Percentiles rank a stretch among this genome's conserved stretches.
Evolutionary conservation across 2,113 vertebrate species (phyloP).

Genomic region (Xenotilapia longispinis): DNA sequence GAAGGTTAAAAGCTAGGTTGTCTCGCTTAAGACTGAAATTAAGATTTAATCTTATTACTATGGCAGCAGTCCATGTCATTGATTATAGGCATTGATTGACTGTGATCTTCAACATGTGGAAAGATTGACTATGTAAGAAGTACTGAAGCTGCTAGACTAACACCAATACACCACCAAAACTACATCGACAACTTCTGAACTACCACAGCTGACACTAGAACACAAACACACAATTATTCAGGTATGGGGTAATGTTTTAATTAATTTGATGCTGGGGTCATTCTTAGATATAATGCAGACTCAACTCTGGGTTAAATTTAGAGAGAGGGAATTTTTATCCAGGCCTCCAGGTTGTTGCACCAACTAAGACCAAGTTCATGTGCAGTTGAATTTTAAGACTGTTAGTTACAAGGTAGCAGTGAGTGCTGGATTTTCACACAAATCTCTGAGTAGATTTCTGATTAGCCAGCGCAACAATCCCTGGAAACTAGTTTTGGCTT

Average conservation of each 20-base stretch:
- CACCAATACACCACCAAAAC: constrained; percentile 20
- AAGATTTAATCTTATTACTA: not conserved
- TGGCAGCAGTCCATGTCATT: not conserved
- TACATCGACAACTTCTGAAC: constrained; percentile 1
- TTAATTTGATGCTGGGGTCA: not conserved
- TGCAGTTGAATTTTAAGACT: not conserved
- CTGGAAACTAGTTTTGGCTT: not conserved
- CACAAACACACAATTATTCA: not conserved
- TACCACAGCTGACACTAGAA: not conserved
- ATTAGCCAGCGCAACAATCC: constrained; percentile 3
- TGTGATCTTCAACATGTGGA: not conserved
- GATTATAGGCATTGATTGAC: not conserved
- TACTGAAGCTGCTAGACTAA: not conserved
- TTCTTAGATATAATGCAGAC: not conserved
- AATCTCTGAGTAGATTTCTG: not conserved
- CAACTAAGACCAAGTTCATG: not conserved
- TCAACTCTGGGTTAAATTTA: not conserved
- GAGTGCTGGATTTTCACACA: not conserved
- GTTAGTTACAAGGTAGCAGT: not conserved
- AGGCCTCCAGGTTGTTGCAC: not conserved
- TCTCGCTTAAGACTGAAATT: not conserved
- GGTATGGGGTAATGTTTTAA: constrained; percentile 44
- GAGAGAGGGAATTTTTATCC: not conserved
- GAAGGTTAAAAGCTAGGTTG: not conserved
- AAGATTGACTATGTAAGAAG: not conserved